These are phyloP conservation scores for Dromaius novaehollandiae DNA, from an alignment of 2,113 vertebrate genomes.

Conservation along the genomic window DNA sequence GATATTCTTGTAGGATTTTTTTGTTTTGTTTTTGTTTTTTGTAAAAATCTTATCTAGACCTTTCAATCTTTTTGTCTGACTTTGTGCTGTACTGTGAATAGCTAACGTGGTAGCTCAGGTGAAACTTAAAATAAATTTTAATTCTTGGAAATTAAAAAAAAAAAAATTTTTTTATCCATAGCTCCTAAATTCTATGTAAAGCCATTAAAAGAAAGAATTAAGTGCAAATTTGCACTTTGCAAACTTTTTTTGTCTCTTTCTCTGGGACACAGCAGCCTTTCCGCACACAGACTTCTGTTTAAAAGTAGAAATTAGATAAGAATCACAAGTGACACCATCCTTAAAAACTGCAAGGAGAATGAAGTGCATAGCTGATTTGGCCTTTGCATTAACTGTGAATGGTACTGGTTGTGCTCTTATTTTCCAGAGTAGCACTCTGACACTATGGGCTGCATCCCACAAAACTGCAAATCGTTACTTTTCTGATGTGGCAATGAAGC, in stretches of 20 bases:
- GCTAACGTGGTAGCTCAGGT: neutral
- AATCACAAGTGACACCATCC: neutral
- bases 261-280: neutral
- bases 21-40: neutral
- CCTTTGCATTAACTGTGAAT: neutral
- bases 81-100: neutral
- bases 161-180: neutral
- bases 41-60: neutral
- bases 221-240: neutral
- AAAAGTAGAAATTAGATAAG: neutral
- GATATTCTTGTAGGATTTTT: neutral
- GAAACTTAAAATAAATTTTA: neutral
- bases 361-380: neutral
- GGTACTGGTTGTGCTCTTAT: neutral
- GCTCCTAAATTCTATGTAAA: neutral
- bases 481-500: neutral
- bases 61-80: neutral
- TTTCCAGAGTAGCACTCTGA: neutral
- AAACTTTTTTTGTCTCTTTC: neutral
- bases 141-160: neutral
- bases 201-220: neutral
- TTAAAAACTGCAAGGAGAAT: neutral
- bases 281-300: neutral
- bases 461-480: rapidly evolving
- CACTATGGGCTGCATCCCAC: neutral